Base-by-base conservation (phyloP, 2,797 vertebrate genomes). In the Numenius phaeopus region DNA sequence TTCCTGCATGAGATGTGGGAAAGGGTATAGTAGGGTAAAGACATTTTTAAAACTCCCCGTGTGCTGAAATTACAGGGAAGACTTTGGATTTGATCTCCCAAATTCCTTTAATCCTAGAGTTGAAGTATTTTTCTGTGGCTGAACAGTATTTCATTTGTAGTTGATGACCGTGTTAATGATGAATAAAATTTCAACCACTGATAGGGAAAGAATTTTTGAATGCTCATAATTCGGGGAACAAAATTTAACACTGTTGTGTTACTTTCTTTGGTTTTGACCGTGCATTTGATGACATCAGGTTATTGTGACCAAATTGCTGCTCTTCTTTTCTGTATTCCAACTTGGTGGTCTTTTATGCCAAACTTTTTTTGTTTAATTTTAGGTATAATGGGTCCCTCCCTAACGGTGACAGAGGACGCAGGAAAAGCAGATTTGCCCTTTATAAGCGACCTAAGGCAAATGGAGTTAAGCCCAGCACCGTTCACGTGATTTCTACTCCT, bases 371-470 rank as follows among this genome's bases (percentile, higher is more conserved):
- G 32, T 94, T 50, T 72, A 4, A 96, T 94, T 92, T 80, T 98
- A 99, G 99, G 98, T 99, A 99, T 98, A 99, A 99, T 98, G 99
- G 99, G 98, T 99, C 99, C 86, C 99, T 99, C 93, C 99, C 99
- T 77, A 99, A 98, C 10, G 99, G 99, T 95, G 99, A 99, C 98
- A 98, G 99, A 88, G 99, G 99, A 47, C 98, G 99, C 94, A 98
- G 99, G 98, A 99, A 99, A 99, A 99, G 99, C 98, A 99, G 99
- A 97, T 99, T 99, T 98, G 99, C 99, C 76, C 99, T 99, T 57
- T 99, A 99, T 94, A 99, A 99, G 94, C 98, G 99, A 97, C 98
- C 98, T 34, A 99, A 99, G 98, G 99, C 99, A 72, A 99, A 99
- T 4, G 99, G 99, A 24, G 99, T 99, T 94, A 99, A 99, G 96